Base-by-base conservation (phyloP, 2,113 vertebrate species). In the Isichthys henryi region DNA sequence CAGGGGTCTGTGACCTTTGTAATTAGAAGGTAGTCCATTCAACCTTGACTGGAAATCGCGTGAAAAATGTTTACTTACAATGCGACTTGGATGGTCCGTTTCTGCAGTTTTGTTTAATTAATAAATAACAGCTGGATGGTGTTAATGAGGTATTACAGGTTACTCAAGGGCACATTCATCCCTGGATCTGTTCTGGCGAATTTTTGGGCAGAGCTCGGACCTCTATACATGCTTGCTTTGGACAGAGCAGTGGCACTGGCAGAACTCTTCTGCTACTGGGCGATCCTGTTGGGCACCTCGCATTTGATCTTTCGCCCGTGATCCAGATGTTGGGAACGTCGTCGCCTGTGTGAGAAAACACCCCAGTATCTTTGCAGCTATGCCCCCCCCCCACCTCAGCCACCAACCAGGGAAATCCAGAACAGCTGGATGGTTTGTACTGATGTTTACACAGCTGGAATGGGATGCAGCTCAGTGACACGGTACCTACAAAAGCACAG, bases 391-490 rank as follows among this genome's bases (percentile, higher is more conserved):
- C 52, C 52, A 7, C 50, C 27, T 9, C 31, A 52, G 31, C 52
- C 52, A 2, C 53, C 35, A 45, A 45, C 31, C 35, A 23, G 35
- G 87, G 23, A 46, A 62, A 88, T 27, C 19, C 53, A 58, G 53
- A 39, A 45, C 35, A 88, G 56, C 87, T 88, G 87, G 31, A 31
- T 62, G 52, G 53, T 66, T 53, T 43, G 21, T 62, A 13, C 31
- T 39, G 3, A 23, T 88, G 53, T 88, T 58, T 88, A 62, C 39
- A 62, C 87, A 88, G 87, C 52, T 66, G 87, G 87, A 62, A 45
- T 27, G 21, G 45, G 9, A 50, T 11, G 83, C 10, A 15, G 83
- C n/a, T 15, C 83, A 48, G 23, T 86, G 48, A 86, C 48, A 86
- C 83, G 45, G 27, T 86, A 86, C 48, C 3, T 86, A 86, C 21